phyloP scores from a whole-genome alignment of 2,888 invertebrate genomes.

The Osedax frankpressi region DNA sequence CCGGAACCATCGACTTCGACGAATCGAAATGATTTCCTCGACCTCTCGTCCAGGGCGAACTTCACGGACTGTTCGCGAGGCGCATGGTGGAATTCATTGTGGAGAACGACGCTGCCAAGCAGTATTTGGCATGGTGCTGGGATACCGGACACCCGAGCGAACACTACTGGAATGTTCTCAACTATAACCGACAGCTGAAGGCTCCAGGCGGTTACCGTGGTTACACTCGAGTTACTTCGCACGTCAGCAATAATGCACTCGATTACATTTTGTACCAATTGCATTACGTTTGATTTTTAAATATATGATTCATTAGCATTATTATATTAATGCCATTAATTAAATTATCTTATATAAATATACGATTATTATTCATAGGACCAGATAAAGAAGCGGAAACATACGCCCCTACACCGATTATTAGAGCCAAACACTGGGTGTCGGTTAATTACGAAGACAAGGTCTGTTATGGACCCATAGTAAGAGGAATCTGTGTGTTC shows the following conservation, averaged over 20 bases:
- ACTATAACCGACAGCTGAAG: constrained; percentile 33
- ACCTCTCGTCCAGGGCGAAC: constrained; percentile 25
- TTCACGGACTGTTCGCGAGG: constrained; percentile 39
- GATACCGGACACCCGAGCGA: constrained; percentile 41
- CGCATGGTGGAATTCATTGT: constrained; percentile 37
- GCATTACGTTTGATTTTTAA: no score
- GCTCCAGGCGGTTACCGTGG: constrained; percentile 40
- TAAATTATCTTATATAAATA: no score
- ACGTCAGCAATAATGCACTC: no score
- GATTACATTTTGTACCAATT: no score
- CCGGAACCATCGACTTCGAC: no score
- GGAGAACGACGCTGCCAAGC: constrained; percentile 30
- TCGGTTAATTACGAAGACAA: constrained; percentile 23
- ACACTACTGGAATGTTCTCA: constrained; percentile 43
- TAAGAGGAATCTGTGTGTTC: constrained; percentile 38
- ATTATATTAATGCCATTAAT: no score
- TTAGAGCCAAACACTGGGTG: constrained; percentile 29
- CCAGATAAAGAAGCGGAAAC: constrained; percentile 25
- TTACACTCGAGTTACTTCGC: not conserved
- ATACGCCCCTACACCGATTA: constrained; percentile 24
- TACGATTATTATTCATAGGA: constrained; percentile 23
- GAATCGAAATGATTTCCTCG: no score
- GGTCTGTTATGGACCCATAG: constrained; percentile 33
- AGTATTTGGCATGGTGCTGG: constrained; percentile 37
- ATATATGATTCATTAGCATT: no score